These are phyloP conservation scores for Arothron firmamentum DNA, from an alignment of 2,113 vertebrate species.

Conservation along the genomic window DNA sequence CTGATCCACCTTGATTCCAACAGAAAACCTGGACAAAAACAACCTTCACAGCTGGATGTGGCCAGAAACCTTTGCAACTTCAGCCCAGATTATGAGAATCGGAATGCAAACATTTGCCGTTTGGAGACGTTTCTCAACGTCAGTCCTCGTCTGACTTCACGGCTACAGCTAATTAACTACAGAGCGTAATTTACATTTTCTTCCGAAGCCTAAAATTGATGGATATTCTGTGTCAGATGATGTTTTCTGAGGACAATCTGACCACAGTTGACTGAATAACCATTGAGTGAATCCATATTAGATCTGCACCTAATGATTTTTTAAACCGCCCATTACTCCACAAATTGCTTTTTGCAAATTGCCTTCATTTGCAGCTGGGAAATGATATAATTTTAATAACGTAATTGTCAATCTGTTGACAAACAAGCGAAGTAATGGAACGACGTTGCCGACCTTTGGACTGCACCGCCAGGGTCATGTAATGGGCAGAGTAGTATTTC, in stretches of 20 bases:
- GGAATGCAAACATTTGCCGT: no score
- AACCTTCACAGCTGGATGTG: no score
- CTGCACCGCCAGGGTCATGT: slow-evolving; percentile 95
- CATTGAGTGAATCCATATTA: slow-evolving; percentile 33
- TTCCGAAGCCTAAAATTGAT: no score
- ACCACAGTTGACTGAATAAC: slow-evolving; percentile 35
- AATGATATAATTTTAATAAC: slow-evolving; percentile 14
- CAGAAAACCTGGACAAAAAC: no score
- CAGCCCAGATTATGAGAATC: no score
- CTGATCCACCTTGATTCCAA: no score
- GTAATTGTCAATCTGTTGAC: slow-evolving; percentile 16
- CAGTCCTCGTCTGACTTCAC: no score
- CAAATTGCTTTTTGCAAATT: slow-evolving; percentile 21
- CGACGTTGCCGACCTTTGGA: slow-evolving; percentile 83
- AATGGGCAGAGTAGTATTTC: slow-evolving; percentile 92
- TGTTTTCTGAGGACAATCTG: slow-evolving; percentile 26
- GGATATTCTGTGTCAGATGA: not conserved
- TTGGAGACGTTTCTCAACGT: no score
- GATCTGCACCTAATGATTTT: slow-evolving; percentile 33
- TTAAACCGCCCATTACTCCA: slow-evolving; percentile 37
- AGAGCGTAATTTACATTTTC: no score
- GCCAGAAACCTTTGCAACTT: no score
- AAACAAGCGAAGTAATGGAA: slow-evolving; percentile 1
- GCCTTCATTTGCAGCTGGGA: slow-evolving; percentile 14
- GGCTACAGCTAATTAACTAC: no score